Evolutionary conservation across 2,113 vertebrate species (phyloP), one percentile per base, ranked within the genome.

Genomic region (Azemiops feae): DNA sequence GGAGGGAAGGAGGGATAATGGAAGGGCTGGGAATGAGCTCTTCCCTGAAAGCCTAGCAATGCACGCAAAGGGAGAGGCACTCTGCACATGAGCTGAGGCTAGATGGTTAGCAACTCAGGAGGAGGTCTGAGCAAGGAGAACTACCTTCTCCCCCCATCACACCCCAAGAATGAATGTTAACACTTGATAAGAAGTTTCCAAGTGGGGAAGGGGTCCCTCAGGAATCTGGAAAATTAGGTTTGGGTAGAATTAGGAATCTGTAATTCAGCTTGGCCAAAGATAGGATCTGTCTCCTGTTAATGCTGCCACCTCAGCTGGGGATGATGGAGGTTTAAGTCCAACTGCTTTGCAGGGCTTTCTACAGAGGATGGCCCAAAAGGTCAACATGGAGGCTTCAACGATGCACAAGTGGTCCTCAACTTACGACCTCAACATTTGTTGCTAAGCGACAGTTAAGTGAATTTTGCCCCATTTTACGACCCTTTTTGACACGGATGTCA

Each of bases 101-200:
- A 88, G 50, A 25, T 5, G 69, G 69, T 16, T 50, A 81, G 18
- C 16, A 20, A 81, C 3, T 39, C 23, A 74, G 0, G 25, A 11
- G 4, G 5, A 14, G 20, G n/a, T 7, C 12, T 2, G 1, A 0
- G 27, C 7, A 50, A 2, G 25, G 12, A 9, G 16, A 22, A 16
- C 4, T 5, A 30, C 5, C 34, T 50, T 50, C n/a, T 10, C 50
- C 50, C 1, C 14, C 5, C 5, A 50, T 50, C 47, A 50, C 47
- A 8, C 47, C 5, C 64, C n/a, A 18, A 74, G 69, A 74, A n/a
- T 34, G n/a, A 34, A 74, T 74, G 16, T 74, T 74, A 34, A 74
- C n/a, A 12, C n/a, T 74, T 74, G 16, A 74, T 74, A 74, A 14
- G 64, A 74, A 34, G n/a, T 74, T 34, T 74, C 14, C n/a, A 74